These are phyloP conservation scores for Neotoma lepida DNA, from an alignment of 2,113 vertebrate species.

Conservation along the genomic window DNA sequence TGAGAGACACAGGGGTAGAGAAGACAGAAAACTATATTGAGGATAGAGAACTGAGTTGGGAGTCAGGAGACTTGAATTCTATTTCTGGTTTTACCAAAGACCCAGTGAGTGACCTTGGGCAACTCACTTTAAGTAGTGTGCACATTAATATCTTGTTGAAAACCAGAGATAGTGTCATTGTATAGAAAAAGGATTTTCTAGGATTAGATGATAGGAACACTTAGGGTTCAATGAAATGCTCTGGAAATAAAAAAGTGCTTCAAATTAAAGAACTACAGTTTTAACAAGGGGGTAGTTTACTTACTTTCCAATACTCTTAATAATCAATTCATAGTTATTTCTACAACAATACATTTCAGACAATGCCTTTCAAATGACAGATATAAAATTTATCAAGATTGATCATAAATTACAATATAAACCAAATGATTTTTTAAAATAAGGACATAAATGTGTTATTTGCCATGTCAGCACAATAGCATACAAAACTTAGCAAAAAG, in stretches of 20 bases:
- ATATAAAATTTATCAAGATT: neutral
- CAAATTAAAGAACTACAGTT: neutral
- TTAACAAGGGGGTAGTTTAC: constrained; percentile 19
- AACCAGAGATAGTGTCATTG: constrained; percentile 2
- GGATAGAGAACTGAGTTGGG: constrained; percentile 75
- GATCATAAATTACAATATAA: constrained; percentile 42
- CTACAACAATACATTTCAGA: constrained; percentile 44
- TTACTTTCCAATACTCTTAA: constrained; percentile 31
- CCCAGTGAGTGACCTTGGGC: constrained; percentile 75
- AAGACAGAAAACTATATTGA: constrained; percentile 79
- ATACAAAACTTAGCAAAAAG: constrained; percentile 20
- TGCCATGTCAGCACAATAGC: neutral
- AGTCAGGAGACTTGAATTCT: constrained; percentile 80
- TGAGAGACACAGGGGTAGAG: constrained; percentile 79
- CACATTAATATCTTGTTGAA: constrained; percentile 10
- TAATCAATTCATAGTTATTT: neutral
- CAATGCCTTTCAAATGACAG: constrained; percentile 4
- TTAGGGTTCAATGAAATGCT: constrained; percentile 24
- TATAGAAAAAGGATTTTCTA: constrained; percentile 52
- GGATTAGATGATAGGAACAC: constrained; percentile 52
- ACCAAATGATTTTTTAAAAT: neutral
- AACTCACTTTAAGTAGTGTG: constrained; percentile 69
- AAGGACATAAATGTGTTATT: neutral
- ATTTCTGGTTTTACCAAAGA: constrained; percentile 73
- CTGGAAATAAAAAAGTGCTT: constrained; percentile 43